A percentile compares a stretch with the other conserved stretches of the same genome.
These are phyloP conservation scores for Lota lota DNA, from an alignment of 2,113 vertebrate species.

Conservation along the genomic window DNA sequence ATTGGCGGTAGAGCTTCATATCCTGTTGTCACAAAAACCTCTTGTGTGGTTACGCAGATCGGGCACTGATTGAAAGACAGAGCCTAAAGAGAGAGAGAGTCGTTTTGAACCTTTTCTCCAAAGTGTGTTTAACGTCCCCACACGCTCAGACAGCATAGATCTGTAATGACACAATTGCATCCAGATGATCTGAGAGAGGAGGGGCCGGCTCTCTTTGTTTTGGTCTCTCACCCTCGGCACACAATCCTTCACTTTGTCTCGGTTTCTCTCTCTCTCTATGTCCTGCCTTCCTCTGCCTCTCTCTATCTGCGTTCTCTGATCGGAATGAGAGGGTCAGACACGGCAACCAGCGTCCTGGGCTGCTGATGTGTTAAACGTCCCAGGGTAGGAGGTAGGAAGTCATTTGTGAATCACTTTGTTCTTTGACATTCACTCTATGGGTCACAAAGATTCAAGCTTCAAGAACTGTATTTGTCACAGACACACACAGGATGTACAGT, in stretches of 20 bases:
- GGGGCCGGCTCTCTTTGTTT: slow-evolving; percentile 39
- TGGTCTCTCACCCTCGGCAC: not conserved
- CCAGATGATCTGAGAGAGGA: slow-evolving; percentile 62
- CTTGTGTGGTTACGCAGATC: slow-evolving; percentile 62
- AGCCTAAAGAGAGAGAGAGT: slow-evolving; percentile 27
- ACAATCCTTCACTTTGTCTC: not conserved
- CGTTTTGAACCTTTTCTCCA: slow-evolving; percentile 44
- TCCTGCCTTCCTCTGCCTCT: slow-evolving; percentile 10
- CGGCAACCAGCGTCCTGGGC: too few species aligned
- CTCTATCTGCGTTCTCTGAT: not conserved
- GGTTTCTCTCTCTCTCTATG: not conserved
- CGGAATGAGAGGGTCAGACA: too few species aligned
- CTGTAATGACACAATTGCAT: slow-evolving; percentile 67
- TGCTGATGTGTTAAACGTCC: too few species aligned
- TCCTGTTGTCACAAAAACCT: slow-evolving; percentile 31
- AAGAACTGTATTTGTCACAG: too few species aligned
- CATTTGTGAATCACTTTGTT: too few species aligned
- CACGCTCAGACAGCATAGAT: slow-evolving; percentile 46
- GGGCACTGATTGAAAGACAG: slow-evolving; percentile 6
- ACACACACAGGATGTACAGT: too few species aligned
- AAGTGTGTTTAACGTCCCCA: slow-evolving; percentile 41
- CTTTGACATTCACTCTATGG: too few species aligned
- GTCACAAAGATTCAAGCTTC: too few species aligned
- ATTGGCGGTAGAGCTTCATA: slow-evolving; percentile 23
- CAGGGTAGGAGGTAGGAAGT: too few species aligned